Evolutionary conservation across 2,888 invertebrate genomes (phyloP), one percentile per base, ranked within the genome.

Genomic region (Stenoptilia bipunctidactyla): DNA sequence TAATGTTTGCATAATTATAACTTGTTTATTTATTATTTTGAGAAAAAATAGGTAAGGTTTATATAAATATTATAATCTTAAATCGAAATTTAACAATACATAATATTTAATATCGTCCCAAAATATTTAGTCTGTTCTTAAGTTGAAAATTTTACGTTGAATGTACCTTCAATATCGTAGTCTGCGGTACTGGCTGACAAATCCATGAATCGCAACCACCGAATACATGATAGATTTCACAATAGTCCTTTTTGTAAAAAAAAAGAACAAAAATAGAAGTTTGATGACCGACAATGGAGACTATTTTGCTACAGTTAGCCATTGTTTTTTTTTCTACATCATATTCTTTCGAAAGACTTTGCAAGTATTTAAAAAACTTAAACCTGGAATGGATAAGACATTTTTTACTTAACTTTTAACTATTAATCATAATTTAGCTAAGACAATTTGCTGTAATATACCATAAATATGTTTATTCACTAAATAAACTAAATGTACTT

Each of bases 171-270:
- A 20, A 20, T 20, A 20, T 20, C 20, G 66, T 61, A 68, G 61
- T 62, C 58, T 75, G 79, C 61, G 79, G 77, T 74, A 57, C 55
- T 45, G 53, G 51, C 67, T 72, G 79, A 75, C 73, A 71, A 68
- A 58, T 52, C 58, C 68, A 64, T 62, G 68, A 63, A 66, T 69
- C 61, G 58, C 61, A 66, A 65, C 66, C 60, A 65, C 61, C 56
- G 58, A 61, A 62, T 57, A 57, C 51, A 55, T 65, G 66, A 72
- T 71, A 65, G 61, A 71, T 61, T 70, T 69, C 69, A 62, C 60
- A 68, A 66, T 63, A 58, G 53, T 58, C 51, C 58, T 60, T 66
- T 67, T 74, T 71, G 66, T 67, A 53, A 51, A 55, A 50, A 64
- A 65, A 66, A 59, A 62, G 55, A 43, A 50, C 49, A 48, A 5